Evolutionary conservation across 2,113 vertebrate genomes (phyloP), one percentile per base, ranked within the genome.

Genomic region (Parus major): DNA sequence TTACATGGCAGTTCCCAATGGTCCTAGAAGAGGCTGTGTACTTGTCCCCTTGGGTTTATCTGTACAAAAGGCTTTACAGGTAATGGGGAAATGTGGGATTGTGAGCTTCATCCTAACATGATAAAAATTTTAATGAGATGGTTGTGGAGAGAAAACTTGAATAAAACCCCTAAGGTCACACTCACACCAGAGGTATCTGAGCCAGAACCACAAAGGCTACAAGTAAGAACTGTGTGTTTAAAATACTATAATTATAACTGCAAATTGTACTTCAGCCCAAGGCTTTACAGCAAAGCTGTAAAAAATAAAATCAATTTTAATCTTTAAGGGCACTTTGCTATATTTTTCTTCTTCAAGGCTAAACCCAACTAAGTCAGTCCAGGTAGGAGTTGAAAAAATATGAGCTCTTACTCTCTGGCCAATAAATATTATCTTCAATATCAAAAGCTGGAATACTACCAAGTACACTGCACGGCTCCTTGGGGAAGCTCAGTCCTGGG

Each of bases 291-390:
- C 90, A 94, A 84, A 96, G 50, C 53, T 88, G 89, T 66, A 79
- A 86, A 79, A 96, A 89, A 83, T 82, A 92, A 96, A 95, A 94
- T 91, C 35, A 76, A 78, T 96, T 94, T 96, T 94, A 84, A 91
- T 95, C 91, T 97, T 89, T 94, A 96, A 92, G 79, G 77, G 71
- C 73, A 86, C 85, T 87, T 49, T 90, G 68, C 57, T 77, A 55
- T 60, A 79, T 86, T 65, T 27, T 69, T 95, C 56, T 91, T 91
- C 60, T 69, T 86, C 78, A 94, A 95, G 94, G 87, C 61, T 96
- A 82, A 96, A 52, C 11, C 29, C 41, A 93, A 64, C 68, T 73
- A 72, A 93, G 85, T 96, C 93, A 95, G 88, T 73, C 28, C 47
- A 88, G 84, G 77, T 75, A 96, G 70, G 57, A 95, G 42, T 6